Percentiles rank a stretch among this genome's conserved stretches.
These are phyloP conservation scores for Phasia obesa DNA, from an alignment of 2,888 invertebrate species.

Conservation along the genomic window DNA sequence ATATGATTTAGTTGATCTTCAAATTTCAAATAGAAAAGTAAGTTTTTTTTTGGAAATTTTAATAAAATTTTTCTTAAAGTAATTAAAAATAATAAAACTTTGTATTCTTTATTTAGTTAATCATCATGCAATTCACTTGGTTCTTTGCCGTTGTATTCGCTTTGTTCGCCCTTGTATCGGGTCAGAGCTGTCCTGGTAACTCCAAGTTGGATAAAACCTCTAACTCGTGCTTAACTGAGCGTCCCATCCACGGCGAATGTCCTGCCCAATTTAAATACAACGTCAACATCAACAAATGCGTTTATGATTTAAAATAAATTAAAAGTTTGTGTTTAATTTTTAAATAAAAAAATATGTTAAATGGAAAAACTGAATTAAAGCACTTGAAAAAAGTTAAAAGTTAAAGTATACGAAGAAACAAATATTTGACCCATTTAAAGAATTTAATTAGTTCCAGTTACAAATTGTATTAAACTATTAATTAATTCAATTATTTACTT, in stretches of 20 bases:
- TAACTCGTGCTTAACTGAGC: conserved; percentile 76
- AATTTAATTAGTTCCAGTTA: too few relatives aligned
- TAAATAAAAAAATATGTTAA: not conserved
- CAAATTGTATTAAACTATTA: too few relatives aligned
- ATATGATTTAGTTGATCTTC: conserved; percentile 42
- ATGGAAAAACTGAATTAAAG: too few relatives aligned
- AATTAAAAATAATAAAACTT: not conserved
- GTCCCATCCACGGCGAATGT: conserved; percentile 79
- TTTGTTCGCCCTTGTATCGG: conserved; percentile 75
- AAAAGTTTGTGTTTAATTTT: not conserved
- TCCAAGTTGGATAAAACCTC: conserved; percentile 76
- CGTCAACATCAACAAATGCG: conserved; percentile 77
- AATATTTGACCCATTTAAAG: too few relatives aligned
- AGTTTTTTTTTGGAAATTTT: not conserved
- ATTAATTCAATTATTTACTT: too few relatives aligned
- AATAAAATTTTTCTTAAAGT: not conserved
- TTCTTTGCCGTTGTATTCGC: conserved; percentile 77
- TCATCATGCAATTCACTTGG: conserved; percentile 79
- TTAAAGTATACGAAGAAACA: too few relatives aligned
- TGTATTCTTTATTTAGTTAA: conserved; percentile 11
- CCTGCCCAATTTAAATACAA: conserved; percentile 76
- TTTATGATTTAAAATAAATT: conserved; percentile 68
- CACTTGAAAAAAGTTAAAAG: too few relatives aligned
- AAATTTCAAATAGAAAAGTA: conserved; percentile 37
- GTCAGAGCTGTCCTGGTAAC: conserved; percentile 73